Evolutionary conservation across 2,113 vertebrate species (phyloP).

Genomic region (Scomber scombrus): DNA sequence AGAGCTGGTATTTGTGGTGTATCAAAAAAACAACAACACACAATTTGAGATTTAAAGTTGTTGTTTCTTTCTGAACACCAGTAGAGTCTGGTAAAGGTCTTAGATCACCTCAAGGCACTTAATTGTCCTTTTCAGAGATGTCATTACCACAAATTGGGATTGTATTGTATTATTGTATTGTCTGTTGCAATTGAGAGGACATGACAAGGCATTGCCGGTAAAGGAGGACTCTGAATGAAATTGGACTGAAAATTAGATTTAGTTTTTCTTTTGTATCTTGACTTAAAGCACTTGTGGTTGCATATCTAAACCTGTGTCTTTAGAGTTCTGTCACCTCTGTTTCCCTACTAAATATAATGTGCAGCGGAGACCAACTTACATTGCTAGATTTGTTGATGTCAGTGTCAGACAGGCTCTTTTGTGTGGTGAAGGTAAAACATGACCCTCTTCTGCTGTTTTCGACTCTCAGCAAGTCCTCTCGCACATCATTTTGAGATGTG

Average conservation of each 20-base stretch:
- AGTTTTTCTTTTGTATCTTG: too few relatives aligned
- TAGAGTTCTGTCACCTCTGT: not conserved
- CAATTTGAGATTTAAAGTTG: not conserved
- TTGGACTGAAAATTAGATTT: too few relatives aligned
- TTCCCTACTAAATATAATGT: too few relatives aligned
- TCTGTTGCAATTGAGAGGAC: too few relatives aligned
- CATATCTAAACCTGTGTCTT: not conserved
- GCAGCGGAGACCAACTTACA: constrained; percentile 67
- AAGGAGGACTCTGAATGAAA: too few relatives aligned
- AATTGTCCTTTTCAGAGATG: not conserved
- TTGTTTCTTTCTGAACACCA: not conserved
- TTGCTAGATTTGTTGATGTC: constrained; percentile 85
- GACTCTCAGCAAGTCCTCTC: constrained; percentile 81
- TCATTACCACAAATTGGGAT: not conserved
- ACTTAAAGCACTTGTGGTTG: not conserved
- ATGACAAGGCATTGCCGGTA: too few relatives aligned
- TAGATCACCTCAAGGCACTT: not conserved
- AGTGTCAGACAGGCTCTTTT: constrained; percentile 91
- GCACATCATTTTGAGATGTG: constrained; percentile 92
- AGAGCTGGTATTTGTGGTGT: not conserved
- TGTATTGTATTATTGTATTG: too few relatives aligned
- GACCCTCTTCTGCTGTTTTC: constrained; percentile 48
- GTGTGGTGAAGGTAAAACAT: constrained; percentile 54
- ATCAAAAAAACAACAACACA: not conserved
- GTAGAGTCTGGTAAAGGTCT: not conserved